Base-by-base conservation (phyloP, 2,888 invertebrate genomes). In the Suillia variegata region DNA sequence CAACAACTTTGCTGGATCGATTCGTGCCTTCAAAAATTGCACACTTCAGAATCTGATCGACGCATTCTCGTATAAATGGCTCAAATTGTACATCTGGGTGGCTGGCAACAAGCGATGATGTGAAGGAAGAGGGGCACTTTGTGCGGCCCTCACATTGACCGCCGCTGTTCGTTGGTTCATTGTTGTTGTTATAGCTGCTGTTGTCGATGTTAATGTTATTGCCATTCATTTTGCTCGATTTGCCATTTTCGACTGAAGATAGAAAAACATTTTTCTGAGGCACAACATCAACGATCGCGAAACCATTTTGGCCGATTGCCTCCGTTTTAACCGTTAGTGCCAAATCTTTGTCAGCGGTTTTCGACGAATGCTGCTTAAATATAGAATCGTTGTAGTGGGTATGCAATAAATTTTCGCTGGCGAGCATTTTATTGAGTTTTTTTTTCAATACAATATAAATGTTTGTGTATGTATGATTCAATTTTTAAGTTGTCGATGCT, bases 11-110 rank as follows among this genome's bases (percentile, higher is more conserved):
- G 54, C 87, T 86, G 6, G 85, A 84, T 60, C 92, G 85, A 64
- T 86, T 85, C 0, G 91, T 88, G 53, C 90, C 89, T 71, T 89
- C 86, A 71, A 93, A 92, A 12, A 93, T 87, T 3, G 91, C 92
- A 58, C 90, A 85, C 63, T 90, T 87, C 45, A 93, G 83, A 66
- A 93, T 82, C 62, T 92, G 80, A 59, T 92, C 90, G 51, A 90
- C 84, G 60, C 89, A 88, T 63, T 87, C 85, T 54, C 88, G 84
- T 45, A 94, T 83, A 75, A 93, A 92, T 50, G 86, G 85, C 76
- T 92, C 92, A 15, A 69, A 91, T 45, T 85, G 83, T 17, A 85
- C 82, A 34, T 85, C 84, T 1, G 91, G 87, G 58, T 89, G 82
- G 75, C 89, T 89, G 73, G 87, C 86, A 56, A 76, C 66, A 38